Evolutionary conservation across 1,140 invertebrate species (phyloP), one percentile per base, ranked within the genome.

Genomic region (Eriosoma lanigerum): DNA sequence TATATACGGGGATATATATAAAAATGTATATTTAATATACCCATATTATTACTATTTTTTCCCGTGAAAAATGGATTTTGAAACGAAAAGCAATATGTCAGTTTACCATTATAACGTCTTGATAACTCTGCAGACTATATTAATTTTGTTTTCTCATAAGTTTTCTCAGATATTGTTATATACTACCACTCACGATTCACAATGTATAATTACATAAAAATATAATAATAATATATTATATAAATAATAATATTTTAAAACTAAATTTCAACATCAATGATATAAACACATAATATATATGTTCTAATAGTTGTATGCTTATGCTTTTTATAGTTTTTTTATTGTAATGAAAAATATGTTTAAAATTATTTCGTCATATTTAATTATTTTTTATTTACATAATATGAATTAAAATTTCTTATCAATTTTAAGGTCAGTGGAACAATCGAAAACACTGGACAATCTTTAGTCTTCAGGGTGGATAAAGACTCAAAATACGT

Each of bases 381-480:
- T 0, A 12, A 13, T 54, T 56, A 5, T 26, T 24, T 58, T 58
- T 58, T 24, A 29, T 62, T 29, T 26, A 24, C 13, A 62, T 62
- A 29, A 26, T 29, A 17, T n/a, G n/a, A n/a, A n/a, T n/a, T n/a
- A n/a, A n/a, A n/a, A n/a, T n/a, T n/a, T n/a, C n/a, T n/a, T n/a
- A n/a, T n/a, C n/a, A n/a, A 6, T 3, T 48, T 48, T 10, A 10
- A 96, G 95, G 92, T 96, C 90, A 86, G 86, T 85, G 94, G 96
- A 6, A 90, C 92, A 73, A 90, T 96, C 19, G 90, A 93, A 85
- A 96, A 96, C 85, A 96, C 94, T 1, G 95, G 94, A 1, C 95
- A 96, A 85, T 95, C 95, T 54, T 89, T 98, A 56, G 92, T 97
- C 52, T 94, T 98, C 86, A 90, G 93, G 60, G 91, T 95, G 13